Conservation (phyloP, 2,797 vertebrate species). For the Brachymystax lenok region DNA sequence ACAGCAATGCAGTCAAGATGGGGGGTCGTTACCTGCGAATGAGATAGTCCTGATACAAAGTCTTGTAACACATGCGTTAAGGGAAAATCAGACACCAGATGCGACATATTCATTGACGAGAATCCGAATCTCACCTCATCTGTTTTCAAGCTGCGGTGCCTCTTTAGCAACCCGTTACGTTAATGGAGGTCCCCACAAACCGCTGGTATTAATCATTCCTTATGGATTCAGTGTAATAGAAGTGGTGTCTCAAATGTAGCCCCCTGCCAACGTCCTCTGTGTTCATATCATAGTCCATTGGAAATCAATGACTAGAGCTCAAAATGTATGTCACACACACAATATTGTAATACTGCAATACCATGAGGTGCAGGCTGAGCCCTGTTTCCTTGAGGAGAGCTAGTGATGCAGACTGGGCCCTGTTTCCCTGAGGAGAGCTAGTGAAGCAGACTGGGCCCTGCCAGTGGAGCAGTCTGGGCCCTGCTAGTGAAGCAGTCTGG, state of each 20-base stretch:
- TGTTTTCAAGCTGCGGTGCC: background rate
- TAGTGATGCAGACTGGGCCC: background rate
- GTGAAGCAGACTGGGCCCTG: no score
- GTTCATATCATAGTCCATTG: background rate
- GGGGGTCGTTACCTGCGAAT: no score
- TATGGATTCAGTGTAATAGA: background rate
- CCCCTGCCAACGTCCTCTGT: background rate
- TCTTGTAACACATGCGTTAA: background rate
- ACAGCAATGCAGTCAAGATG: background rate
- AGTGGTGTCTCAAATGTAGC: background rate
- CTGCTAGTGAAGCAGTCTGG: no score
- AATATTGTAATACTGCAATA: no score
- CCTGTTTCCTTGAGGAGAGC: background rate
- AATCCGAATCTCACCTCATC: background rate
- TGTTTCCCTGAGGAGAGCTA: background rate
- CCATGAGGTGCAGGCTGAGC: no score
- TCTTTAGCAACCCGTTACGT: background rate
- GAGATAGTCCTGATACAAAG: background rate
- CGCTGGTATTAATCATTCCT: conserved; percentile 1
- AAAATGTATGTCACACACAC: background rate
- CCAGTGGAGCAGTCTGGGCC: no score
- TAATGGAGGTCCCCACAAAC: background rate
- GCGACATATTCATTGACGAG: background rate
- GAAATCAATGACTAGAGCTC: background rate
- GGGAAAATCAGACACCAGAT: background rate